phyloP scores from a whole-genome alignment of 1,140 invertebrate species.

The Zophobas morio region DNA sequence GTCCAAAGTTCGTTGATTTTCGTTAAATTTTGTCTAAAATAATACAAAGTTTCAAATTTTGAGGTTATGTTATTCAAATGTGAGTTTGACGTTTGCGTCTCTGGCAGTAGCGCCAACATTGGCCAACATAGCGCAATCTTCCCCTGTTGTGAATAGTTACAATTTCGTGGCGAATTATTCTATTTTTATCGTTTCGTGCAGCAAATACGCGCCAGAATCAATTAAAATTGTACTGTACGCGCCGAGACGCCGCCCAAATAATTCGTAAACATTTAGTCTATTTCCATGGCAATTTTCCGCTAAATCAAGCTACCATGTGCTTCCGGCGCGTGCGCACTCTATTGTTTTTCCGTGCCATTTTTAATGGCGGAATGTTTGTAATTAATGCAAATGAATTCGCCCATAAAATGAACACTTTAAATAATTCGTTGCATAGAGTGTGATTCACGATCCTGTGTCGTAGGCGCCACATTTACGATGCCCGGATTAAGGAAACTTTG shows the following conservation, averaged over 20 bases:
- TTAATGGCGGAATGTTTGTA: conserved; percentile 47
- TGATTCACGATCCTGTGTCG: conserved; percentile 3
- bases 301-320: conserved; percentile 26
- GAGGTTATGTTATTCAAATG: conserved; percentile 42
- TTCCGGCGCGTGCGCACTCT: conserved; percentile 15
- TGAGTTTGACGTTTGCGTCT: conserved; percentile 15
- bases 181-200: background rate
- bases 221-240: conserved; percentile 21
- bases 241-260: background rate
- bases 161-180: background rate
- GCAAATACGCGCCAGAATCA: background rate
- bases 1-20: no score
- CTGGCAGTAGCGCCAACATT: conserved; percentile 10
- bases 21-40: background rate
- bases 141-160: no score
- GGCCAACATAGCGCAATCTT: background rate
- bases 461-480: background rate
- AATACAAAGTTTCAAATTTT: conserved; percentile 25
- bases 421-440: background rate
- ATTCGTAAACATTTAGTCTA: background rate
- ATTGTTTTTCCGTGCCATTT: conserved; percentile 23
- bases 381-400: conserved; percentile 39
- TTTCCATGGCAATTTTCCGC: conserved; percentile 44
- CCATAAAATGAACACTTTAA: conserved; percentile 5
- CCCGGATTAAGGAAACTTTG: no score